A percentile compares a stretch with the other conserved stretches of the same genome.
These are phyloP conservation scores for Emydoidea blandingii DNA, from an alignment of 2,797 vertebrate species.

Conservation along the genomic window DNA sequence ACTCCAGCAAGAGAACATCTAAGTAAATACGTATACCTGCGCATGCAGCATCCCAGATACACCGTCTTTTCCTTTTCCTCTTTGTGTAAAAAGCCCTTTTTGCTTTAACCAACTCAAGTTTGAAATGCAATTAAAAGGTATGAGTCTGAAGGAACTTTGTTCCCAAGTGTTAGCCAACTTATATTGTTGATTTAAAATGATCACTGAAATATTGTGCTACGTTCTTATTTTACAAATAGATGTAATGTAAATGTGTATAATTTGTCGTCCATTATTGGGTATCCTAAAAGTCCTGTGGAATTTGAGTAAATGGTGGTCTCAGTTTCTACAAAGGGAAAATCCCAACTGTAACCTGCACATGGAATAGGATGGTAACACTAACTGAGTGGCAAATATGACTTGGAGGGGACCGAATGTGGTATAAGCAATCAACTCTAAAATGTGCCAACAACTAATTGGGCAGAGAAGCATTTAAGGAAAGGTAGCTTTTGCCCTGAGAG, in stretches of 20 bases:
- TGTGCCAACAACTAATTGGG: too few relatives aligned
- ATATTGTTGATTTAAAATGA: neutral
- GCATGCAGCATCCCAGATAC: neutral
- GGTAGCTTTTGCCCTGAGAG: too few relatives aligned
- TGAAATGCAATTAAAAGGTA: neutral
- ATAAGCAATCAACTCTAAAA: too few relatives aligned
- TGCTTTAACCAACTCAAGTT: fast-evolving
- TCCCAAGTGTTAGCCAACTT: neutral
- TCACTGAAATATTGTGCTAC: neutral
- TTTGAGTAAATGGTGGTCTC: too few relatives aligned
- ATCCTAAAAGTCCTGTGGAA: neutral
- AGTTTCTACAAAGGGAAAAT: too few relatives aligned
- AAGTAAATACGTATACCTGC: neutral
- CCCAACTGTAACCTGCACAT: too few relatives aligned
- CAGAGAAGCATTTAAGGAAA: too few relatives aligned
- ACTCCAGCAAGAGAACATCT: fast-evolving
- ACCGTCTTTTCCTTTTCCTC: neutral
- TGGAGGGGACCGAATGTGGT: too few relatives aligned
- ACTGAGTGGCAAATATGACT: too few relatives aligned
- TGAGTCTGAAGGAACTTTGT: neutral
- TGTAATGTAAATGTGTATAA: neutral
- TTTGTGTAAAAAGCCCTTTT: neutral
- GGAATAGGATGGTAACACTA: too few relatives aligned
- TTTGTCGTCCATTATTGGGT: neutral
- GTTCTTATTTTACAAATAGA: neutral